Base-by-base conservation (phyloP, 2,113 vertebrate genomes). In the Aegithalos caudatus region DNA sequence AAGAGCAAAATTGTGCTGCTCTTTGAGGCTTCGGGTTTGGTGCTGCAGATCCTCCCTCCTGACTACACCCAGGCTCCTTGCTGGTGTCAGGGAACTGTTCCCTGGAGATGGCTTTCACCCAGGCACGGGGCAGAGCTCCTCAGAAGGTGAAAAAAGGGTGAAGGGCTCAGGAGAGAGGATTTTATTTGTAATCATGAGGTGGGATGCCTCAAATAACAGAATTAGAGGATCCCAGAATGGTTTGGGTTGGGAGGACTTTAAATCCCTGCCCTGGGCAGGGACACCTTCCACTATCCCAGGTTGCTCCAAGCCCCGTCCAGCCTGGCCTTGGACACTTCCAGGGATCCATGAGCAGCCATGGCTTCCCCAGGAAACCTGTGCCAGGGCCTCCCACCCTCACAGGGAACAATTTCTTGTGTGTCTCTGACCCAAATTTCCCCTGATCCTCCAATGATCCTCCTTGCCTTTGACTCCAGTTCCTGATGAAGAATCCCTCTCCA, bases 251-350 rank as follows among this genome's bases (percentile, higher is more conserved):
- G 0, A 25, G 23, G 14, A 48, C 6, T 1, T 33, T 2, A 24
- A 42, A 69, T 5, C 7, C 11, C 11, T 61, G n/a, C 54, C 29
- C 6, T 4, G 45, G 10, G 4, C 29, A 54, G 56, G n/a, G 56
- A 47, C 53, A 40, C 2, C 11, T 90, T 0, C 31, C 71, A 62
- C 56, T 14, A 0, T 1, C 31, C 42, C 79, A 69, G 54, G 12
- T 0, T 42, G 47, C 9, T 76, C 79, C 62, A 31, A 74, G 17
- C 24, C 29, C 24, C 0, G 0, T 47, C 38, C 78, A 77, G 0
- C 35, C 71, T 70, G 87, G 25, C 40, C 29, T 47, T 3, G 78
- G 8, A 13, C 17, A 37, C 35, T 69, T 1, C 29, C 54, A 76
- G 45, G 38, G 29, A 25, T 53, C 13, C 53, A 35, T 47, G 40